Conservation (phyloP, 2,888 invertebrate genomes). For the Aspidiotus destructor region DNA sequence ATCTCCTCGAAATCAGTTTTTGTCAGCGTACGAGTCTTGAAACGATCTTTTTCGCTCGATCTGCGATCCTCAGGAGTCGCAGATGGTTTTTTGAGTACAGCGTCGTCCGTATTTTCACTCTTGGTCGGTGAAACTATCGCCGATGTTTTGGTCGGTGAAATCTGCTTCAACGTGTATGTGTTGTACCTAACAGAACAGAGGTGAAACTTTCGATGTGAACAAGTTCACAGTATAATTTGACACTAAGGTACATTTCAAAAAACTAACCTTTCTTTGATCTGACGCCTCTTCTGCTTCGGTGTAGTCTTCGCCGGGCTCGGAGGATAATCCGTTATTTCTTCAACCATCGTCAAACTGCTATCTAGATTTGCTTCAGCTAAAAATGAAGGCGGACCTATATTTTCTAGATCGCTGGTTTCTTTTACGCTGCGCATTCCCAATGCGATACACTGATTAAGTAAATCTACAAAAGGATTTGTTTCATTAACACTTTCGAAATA, state of each 20-base stretch:
- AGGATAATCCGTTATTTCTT: constrained; percentile 25
- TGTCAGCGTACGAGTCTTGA: constrained; percentile 59
- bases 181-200: constrained; percentile 39
- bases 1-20: constrained; percentile 39
- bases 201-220: too few species aligned
- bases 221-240: too few species aligned
- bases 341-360: constrained; percentile 69
- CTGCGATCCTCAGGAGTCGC: constrained; percentile 42
- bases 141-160: constrained; percentile 14
- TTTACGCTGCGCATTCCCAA: constrained; percentile 34
- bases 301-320: constrained; percentile 51
- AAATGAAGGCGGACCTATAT: constrained; percentile 71
- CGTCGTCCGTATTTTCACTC: constrained; percentile 27
- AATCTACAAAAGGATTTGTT: not conserved
- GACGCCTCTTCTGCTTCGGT: constrained; percentile 65
- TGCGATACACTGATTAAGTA: constrained; percentile 33
- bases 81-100: constrained; percentile 27
- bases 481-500: not conserved
- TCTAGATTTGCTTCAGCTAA: constrained; percentile 62
- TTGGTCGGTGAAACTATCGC: constrained; percentile 20
- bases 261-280: constrained; percentile 57
- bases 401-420: constrained; percentile 48
- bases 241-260: too few species aligned
- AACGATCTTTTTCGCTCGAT: constrained; percentile 60
- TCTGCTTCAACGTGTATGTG: constrained; percentile 50